Evolutionary conservation across 2,113 vertebrate species (phyloP).

Genomic region (Channa argus): DNA sequence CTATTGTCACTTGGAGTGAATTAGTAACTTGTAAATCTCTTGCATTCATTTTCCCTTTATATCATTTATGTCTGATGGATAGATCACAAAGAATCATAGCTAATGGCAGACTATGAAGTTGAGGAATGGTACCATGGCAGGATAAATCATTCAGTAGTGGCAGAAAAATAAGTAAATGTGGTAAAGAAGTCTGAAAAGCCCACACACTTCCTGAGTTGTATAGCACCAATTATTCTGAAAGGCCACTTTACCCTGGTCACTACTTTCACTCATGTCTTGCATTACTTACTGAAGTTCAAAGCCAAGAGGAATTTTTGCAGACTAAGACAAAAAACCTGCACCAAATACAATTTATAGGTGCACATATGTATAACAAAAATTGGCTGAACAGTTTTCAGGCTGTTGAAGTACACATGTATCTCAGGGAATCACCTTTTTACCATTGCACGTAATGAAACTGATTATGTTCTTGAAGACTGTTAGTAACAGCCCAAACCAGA

Average conservation of each 20-base stretch:
- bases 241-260: conserved; percentile 6
- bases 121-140: conserved; percentile 34
- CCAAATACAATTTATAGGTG: background rate
- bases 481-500: too few relatives aligned
- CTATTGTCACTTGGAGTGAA: background rate
- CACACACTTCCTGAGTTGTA: conserved; percentile 64
- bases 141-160: conserved; percentile 48
- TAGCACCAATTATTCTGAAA: conserved; percentile 14
- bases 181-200: conserved; percentile 38
- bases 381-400: too few relatives aligned
- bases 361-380: too few relatives aligned
- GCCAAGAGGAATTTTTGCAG: conserved; percentile 22
- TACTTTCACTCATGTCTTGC: conserved; percentile 27
- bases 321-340: background rate
- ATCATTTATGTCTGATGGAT: background rate
- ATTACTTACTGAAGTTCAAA: conserved; percentile 10
- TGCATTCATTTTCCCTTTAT: background rate
- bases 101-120: conserved; percentile 13
- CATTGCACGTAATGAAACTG: too few relatives aligned
- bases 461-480: too few relatives aligned
- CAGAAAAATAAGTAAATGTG: conserved; percentile 19
- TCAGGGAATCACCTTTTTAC: too few relatives aligned
- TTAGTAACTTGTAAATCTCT: background rate
- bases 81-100: background rate
- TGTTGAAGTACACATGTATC: too few relatives aligned